These are phyloP conservation scores for Eurystomus glaucurus DNA, from an alignment of 2,797 vertebrate genomes.

Conservation along the genomic window DNA sequence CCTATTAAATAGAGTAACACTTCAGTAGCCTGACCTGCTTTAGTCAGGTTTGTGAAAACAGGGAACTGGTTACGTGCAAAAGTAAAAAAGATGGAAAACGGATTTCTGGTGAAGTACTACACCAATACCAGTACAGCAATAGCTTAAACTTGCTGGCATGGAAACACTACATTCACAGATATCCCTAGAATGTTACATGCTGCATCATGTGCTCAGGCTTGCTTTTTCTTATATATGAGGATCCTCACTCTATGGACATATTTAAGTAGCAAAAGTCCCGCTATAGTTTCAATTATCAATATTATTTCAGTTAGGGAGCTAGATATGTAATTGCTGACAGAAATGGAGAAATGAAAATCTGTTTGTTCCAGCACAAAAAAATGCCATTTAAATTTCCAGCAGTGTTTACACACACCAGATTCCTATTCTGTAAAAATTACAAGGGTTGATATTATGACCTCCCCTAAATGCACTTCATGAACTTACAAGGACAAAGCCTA, in stretches of 20 bases:
- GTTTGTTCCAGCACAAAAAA: background rate
- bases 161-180: background rate
- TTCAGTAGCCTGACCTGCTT: background rate
- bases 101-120: background rate
- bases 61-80: background rate
- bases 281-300: background rate
- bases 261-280: background rate
- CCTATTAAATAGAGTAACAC: slow-evolving; percentile 78
- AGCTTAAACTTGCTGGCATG: background rate
- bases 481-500: background rate
- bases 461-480: background rate
- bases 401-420: background rate
- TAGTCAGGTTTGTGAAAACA: background rate
- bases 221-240: background rate
- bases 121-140: background rate
- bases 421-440: background rate
- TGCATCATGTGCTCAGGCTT: background rate
- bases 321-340: background rate
- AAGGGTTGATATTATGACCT: background rate
- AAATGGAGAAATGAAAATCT: background rate
- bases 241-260: background rate
- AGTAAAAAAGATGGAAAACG: background rate
- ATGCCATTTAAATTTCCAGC: background rate
- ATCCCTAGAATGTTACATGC: background rate
- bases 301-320: background rate